A percentile compares a stretch with the other conserved stretches of the same genome.
Evolutionary conservation across 2,113 vertebrate genomes (phyloP).

Genomic region (Xiphorhynchus elegans): DNA sequence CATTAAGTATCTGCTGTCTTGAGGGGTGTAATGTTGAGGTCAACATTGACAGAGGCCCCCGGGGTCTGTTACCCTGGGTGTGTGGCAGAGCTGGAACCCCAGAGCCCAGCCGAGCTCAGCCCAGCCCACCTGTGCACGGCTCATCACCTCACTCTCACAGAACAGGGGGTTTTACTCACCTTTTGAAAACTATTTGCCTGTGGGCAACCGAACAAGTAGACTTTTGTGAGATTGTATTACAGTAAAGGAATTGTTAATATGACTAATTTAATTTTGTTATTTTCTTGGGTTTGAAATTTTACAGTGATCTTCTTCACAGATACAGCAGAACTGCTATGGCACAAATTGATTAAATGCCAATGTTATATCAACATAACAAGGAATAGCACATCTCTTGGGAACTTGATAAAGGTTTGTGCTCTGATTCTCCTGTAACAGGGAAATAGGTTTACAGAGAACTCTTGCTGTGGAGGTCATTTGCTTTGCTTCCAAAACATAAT

Average conservation of each 20-base stretch:
- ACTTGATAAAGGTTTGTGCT: not conserved
- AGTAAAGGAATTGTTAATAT: not conserved
- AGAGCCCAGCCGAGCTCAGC: not conserved
- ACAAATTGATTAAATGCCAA: not conserved
- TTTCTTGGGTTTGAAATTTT: conserved; percentile 8
- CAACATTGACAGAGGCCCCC: not conserved
- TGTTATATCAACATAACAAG: not conserved
- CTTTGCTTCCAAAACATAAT: not conserved
- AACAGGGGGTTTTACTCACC: not conserved
- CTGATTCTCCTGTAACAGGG: not conserved
- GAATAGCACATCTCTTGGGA: not conserved
- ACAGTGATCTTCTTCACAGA: not conserved
- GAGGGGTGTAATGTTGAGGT: accelerated
- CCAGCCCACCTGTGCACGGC: not conserved
- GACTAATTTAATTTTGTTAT: not conserved
- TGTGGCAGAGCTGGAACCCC: not conserved
- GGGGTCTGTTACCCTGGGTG: not conserved
- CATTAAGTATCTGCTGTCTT: accelerated
- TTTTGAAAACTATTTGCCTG: conserved; percentile 18
- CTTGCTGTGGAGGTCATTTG: not conserved
- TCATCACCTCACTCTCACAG: accelerated
- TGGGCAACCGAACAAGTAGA: not conserved
- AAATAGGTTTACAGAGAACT: not conserved
- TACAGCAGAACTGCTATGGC: not conserved
- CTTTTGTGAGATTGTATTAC: not conserved